Evolutionary conservation across 2,888 invertebrate species (phyloP), one percentile per base, ranked within the genome.

Genomic region (Trichopoda pennipes): DNA sequence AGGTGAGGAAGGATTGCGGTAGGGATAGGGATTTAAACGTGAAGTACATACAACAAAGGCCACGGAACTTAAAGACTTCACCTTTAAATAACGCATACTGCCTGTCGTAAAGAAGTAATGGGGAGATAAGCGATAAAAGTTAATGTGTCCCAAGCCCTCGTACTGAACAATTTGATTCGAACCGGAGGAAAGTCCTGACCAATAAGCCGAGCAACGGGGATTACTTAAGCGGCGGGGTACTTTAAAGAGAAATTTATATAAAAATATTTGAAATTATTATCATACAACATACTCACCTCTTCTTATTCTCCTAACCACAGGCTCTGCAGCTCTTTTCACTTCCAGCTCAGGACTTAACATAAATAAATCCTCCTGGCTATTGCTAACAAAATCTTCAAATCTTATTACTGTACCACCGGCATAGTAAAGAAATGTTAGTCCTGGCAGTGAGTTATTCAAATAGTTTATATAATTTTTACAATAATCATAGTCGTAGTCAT

Each of bases 71-170:
- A 91, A 88, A 44, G 93, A 92, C 61, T 92, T 90, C 66, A 95
- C 91, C 84, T 92, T 87, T 84, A 87, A 90, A 86, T 89, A 92
- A 55, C 93, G 92, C 83, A 92, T 92, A 4, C 90, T 91, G 58
- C 92, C 92, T 44, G 91, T 90, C 0, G 85, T 88, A 77, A 90
- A 94, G 91, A 95, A 95, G 86, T 96, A 96, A 88, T 95, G 94
- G 0, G 96, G 92, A 85, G 94, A 93, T 51, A 96, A 89, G 38
- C 94, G 92, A 87, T 96, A 95, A 88, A 93, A 95, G 87, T 94
- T 94, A 0, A 93, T 92, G 80, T 92, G 93, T 17, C 92, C 92
- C 7, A 95, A 94, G 84, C 94, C 93, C 8, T 95, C 92, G 85
- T 92, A 94, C 86, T 95, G 94, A 17, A 91, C 91, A 81, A 93